Conservation (phyloP, 1,140 invertebrate species). For the Drosophila busckii region DNA sequence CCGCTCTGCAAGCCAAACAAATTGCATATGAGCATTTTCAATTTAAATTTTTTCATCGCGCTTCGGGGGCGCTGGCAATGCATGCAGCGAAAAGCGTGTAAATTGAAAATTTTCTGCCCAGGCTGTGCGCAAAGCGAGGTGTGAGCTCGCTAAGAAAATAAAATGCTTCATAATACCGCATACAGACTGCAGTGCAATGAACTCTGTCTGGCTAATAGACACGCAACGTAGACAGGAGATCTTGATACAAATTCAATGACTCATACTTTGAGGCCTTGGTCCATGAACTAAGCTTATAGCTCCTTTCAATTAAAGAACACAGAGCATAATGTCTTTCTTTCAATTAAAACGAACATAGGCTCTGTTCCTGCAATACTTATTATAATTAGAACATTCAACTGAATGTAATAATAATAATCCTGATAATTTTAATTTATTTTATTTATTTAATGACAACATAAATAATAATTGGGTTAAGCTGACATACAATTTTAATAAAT, state of each 20-base stretch:
- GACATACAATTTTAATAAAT: too few relatives aligned
- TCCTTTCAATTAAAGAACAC: too few relatives aligned
- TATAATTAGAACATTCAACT: too few relatives aligned
- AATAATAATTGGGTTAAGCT: too few relatives aligned
- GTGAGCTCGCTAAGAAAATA: slow-evolving; percentile 19
- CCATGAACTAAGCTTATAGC: too few relatives aligned
- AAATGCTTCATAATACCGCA: slow-evolving; percentile 30
- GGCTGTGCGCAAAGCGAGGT: slow-evolving; percentile 14
- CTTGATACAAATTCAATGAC: slow-evolving; percentile 9
- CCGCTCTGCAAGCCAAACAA: slow-evolving; percentile 47
- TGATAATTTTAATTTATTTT: too few relatives aligned
- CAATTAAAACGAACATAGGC: too few relatives aligned
- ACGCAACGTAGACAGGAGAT: slow-evolving; percentile 1
- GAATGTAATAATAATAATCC: too few relatives aligned
- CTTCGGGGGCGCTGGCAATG: slow-evolving; percentile 18
- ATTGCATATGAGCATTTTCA: slow-evolving; percentile 71
- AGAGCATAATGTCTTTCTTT: too few relatives aligned
- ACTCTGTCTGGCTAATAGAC: slow-evolving; percentile 24
- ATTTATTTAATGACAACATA: too few relatives aligned
- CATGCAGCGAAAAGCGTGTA: slow-evolving; percentile 11
- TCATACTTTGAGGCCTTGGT: slow-evolving; percentile 12
- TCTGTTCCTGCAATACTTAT: too few relatives aligned
- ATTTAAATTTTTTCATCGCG: slow-evolving; percentile 61
- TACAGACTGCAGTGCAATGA: slow-evolving; percentile 19
- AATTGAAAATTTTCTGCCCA: slow-evolving; percentile 21